phyloP scores from a whole-genome alignment of 2,113 vertebrate genomes.

The Melanocharis versteri region DNA sequence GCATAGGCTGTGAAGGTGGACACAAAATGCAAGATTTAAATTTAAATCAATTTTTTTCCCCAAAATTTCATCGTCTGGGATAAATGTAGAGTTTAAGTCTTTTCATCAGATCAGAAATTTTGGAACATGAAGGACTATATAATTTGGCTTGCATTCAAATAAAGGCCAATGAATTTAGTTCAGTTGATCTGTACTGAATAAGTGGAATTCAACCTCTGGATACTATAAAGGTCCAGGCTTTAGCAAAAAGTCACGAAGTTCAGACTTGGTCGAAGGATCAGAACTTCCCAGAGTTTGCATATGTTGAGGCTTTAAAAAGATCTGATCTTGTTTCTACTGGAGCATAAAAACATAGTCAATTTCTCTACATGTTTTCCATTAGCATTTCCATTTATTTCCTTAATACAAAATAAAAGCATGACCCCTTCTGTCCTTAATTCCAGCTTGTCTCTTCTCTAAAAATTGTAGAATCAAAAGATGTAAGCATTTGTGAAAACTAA shows the following conservation, averaged over 20 bases:
- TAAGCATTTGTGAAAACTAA: constrained; percentile 9
- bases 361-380: background rate
- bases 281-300: background rate
- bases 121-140: background rate
- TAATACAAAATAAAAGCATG: background rate
- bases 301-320: background rate
- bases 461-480: background rate
- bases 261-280: background rate
- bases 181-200: background rate
- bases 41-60: background rate
- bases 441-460: background rate
- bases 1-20: background rate
- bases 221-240: background rate
- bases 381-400: background rate
- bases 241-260: background rate
- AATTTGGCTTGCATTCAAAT: background rate
- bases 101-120: background rate
- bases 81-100: background rate
- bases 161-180: background rate
- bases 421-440: background rate
- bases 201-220: background rate
- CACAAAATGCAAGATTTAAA: background rate
- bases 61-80: background rate
- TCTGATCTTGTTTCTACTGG: background rate
- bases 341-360: background rate